Evolutionary conservation across 2,797 vertebrate species (phyloP), one percentile per base, ranked within the genome.

Genomic region (Macropodus opercularis): DNA sequence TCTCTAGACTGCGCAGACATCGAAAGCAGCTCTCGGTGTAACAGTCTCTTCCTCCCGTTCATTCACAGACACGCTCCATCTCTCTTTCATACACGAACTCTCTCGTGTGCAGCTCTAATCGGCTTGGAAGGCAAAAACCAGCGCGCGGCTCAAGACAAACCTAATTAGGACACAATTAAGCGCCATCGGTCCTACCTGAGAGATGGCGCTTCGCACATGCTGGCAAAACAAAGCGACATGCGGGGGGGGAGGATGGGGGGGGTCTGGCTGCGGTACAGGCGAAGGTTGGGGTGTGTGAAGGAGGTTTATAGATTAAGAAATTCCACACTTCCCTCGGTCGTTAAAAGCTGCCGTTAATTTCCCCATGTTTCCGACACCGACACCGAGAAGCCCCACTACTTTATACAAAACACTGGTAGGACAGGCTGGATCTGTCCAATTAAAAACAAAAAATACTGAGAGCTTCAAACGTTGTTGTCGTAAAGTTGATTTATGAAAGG

Each of bases 81-180:
- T 70, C 11, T 27, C 22, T 69, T 54, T 55, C 29, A 19, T 26
- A 32, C 49, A 22, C 56, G 42, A 52, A 69, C 47, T 52, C 67
- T 62, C 67, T 77, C 73, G 57, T 86, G 72, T 63, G 60, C 38
- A 42, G 35, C 61, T 76, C 22, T 69, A 19, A 49, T 53, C 39
- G 2, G 66, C 51, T 84, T 32, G 41, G 43, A 69, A 79, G 65
- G 50, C 56, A 46, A 39, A 81, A 54, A 70, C 27, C 72, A n/a
- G n/a, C 57, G 53, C 22, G 18, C 6, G 0, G 63, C 67, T 9
- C 44, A 35, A 17, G 32, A 39, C 31, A 63, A 71, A 75, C 43
- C 62, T 76, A 85, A 85, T 80, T 79, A 81, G 56, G 23, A 56
- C 12, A 52, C 79, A 80, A 86, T 81, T 74, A 87, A n/a, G 74